These are phyloP conservation scores for Circaetus gallicus DNA, from an alignment of 2,113 vertebrate genomes.

Conservation along the genomic window DNA sequence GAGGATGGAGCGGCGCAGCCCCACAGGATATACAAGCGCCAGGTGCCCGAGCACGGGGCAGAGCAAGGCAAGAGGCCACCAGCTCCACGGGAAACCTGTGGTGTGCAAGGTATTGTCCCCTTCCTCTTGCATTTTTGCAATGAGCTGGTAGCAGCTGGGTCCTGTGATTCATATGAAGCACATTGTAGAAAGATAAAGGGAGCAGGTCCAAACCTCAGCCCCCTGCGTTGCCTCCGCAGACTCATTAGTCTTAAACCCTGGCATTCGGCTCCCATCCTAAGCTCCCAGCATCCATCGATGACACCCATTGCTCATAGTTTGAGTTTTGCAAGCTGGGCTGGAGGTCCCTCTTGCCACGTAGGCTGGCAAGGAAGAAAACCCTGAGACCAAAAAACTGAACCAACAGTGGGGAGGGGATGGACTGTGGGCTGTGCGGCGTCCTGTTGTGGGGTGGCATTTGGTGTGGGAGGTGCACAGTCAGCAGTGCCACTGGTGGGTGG, in stretches of 20 bases:
- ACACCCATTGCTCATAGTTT: background rate
- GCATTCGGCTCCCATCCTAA: background rate
- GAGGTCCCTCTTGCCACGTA: background rate
- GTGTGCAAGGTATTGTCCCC: slow-evolving; percentile 53
- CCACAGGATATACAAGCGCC: slow-evolving; percentile 87
- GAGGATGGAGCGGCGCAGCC: slow-evolving; percentile 69
- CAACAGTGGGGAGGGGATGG: background rate
- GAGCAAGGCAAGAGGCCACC: background rate
- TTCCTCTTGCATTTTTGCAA: background rate
- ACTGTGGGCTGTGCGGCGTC: background rate
- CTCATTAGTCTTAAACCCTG: background rate
- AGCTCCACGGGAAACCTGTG: background rate
- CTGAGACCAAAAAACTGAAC: no score
- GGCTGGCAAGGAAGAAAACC: background rate
- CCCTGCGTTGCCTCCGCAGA: background rate
- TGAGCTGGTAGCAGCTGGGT: background rate
- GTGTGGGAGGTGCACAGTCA: background rate
- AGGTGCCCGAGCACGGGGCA: background rate
- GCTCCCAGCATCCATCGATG: background rate
- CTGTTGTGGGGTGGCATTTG: no score
- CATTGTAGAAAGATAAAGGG: background rate
- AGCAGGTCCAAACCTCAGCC: background rate
- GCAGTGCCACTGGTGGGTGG: background rate
- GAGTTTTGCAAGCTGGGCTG: background rate
- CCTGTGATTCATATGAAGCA: background rate